These are phyloP conservation scores for Colostygia pectinataria DNA, from an alignment of 2,888 invertebrate genomes.

Conservation along the genomic window DNA sequence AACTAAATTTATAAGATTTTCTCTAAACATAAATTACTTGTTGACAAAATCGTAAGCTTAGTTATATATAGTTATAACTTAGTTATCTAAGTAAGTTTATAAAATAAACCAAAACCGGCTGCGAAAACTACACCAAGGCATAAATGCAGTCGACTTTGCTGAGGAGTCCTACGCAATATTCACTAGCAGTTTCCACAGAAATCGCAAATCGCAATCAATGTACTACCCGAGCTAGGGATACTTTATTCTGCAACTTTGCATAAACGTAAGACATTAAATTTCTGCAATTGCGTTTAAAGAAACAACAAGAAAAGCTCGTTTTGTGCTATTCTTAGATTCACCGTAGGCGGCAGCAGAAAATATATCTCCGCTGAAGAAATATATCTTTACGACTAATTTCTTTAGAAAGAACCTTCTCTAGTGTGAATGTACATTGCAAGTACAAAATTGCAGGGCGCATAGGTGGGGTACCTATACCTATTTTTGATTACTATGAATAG, in stretches of 20 bases:
- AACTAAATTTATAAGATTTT: no score
- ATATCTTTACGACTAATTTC: no score
- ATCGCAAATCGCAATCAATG: constrained; percentile 61
- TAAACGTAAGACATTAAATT: constrained; percentile 15
- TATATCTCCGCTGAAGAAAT: not conserved
- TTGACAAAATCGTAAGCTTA: no score
- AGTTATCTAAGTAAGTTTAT: no score
- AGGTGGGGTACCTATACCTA: no score
- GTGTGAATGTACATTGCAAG: no score
- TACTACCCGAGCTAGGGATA: constrained; percentile 14
- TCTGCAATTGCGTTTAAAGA: constrained; percentile 9
- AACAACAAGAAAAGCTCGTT: constrained; percentile 12
- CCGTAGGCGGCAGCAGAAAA: constrained; percentile 10
- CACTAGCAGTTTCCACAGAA: constrained; percentile 53
- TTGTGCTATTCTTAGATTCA: constrained; percentile 13
- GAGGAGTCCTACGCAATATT: constrained; percentile 6
- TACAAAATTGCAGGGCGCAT: no score
- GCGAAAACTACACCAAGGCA: not conserved
- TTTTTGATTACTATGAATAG: no score
- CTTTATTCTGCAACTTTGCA: constrained; percentile 16
- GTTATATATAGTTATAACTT: no score
- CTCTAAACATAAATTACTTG: no score
- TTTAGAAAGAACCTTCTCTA: no score
- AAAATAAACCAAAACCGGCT: not conserved
- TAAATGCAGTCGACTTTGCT: not conserved